Base-by-base conservation (phyloP, 1,140 invertebrate genomes). In the Drosophila virilis region DNA sequence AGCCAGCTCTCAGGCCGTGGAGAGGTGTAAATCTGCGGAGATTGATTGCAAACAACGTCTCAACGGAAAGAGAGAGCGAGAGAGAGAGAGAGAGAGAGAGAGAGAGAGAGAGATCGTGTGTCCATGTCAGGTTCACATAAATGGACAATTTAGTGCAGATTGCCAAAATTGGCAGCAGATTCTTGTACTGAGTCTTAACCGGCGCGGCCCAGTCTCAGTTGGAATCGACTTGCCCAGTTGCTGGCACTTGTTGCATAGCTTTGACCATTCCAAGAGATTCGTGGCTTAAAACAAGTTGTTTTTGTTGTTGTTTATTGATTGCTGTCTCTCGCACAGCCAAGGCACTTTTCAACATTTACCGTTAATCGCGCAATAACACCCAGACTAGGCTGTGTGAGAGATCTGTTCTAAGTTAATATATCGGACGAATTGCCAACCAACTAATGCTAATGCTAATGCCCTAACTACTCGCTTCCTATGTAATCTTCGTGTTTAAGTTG, bases 121-220 rank as follows among this genome's bases (percentile, higher is more conserved):
- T 2, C 22, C 22, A 28, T 28, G 72, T 69, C 81, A 73, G 77
- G 64, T 65, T 77, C 80, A 78, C 82, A 79, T 88, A 86, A 86
- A 86, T 86, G 82, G 82, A 69, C 82, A 86, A 86, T 86, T 86
- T 86, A 88, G 82, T 86, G 82, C 82, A 86, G 83, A 79, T 83
- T 86, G 78, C 83, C 82, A 70, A 86, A 86, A 86, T 88, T 79
- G 82, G 82, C 79, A 45, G 32, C 65, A 73, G 76, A 86, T 88
- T 88, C 75, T 80, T 72, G 61, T 28, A 54, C 45, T 45, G 43
- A 38, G 48, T 22, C 67, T 59, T 76, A 67, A 46, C 61, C 71
- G 60, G 74, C 68, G 65, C 72, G 78, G 77, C 65, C 58, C 37
- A 58, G 64, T 43, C 66, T 33, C 46, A 15, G 32, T 58, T 51